Evolutionary conservation across 2,797 vertebrate genomes (phyloP), one percentile per base, ranked within the genome.

Genomic region (Danio aesculapii): DNA sequence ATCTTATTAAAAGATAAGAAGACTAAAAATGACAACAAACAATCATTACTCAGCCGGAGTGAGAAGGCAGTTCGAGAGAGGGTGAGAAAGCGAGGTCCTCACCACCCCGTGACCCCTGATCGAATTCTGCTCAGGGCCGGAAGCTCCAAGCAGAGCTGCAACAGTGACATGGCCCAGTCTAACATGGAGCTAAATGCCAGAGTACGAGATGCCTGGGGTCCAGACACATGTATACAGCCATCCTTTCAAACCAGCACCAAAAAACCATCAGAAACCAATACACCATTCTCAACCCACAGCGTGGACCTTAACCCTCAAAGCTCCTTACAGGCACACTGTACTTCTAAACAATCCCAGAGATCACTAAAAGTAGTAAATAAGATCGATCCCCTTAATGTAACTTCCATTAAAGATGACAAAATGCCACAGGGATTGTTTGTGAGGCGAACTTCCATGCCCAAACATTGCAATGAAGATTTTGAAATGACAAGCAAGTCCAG

Each of bases 111-210:
- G 67, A 90, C 90, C 0, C 83, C 86, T 0, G 88, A 94, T 64
- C 88, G 74, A 84, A 79, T 96, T 52, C 89, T 95, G 4, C 86
- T 96, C n/a, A 92, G 83, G 0, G 21, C 94, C 39, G 88, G 84
- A 1, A 75, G 79, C 4, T 69, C 94, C 55, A 94, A 95, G 74
- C 89, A 86, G 6, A 41, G 80, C n/a, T 84, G 66, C 68, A 47
- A 66, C 73, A 46, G 6, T 0, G 90, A 91, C 8, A 61, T 76
- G 0, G 84, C 68, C 57, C 83, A 89, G 69, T 79, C 88, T 75
- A 92, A 93, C 19, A 74, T 75, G 43, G 89, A 91, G 64, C 30
- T 68, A 44, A 86, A 92, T 1, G 83, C 86, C 1, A 71, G 80
- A 16, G 82, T 92, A 53, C 61, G 84, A 12, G 93, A 93, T 21